Base-by-base conservation (phyloP, 2,113 vertebrate species). In the Castor canadensis region DNA sequence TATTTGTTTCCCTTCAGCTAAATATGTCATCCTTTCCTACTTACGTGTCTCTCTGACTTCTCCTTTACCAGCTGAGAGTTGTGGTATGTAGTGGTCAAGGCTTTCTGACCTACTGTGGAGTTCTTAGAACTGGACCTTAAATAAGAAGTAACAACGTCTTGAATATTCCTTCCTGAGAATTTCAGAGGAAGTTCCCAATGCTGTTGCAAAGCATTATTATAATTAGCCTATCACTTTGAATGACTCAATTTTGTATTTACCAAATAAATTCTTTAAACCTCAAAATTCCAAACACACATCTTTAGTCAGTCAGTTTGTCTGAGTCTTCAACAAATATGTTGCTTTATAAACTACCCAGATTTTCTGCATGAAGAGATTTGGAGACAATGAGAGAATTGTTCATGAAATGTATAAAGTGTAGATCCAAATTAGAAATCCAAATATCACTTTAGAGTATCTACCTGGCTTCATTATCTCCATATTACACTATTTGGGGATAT, bases 1-100 rank as follows among this genome's bases (percentile, higher is more conserved):
- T 1, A 60, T 93, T 96, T 95, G n/a, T n/a, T n/a, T n/a, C n/a
- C 79, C 91, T 91, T 89, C 87, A 47, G 66, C 93, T 94, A 58
- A 54, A 9, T 45, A 83, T 91, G 43, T 49, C 56, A 52, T 71
- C 10, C 16, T 87, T 83, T 76, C 79, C 64, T 81, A 49, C 38
- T 66, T 77, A 47, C 22, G 45, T 47, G 43, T 40, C 60, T 80
- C 76, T 85, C 82, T 93, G 79, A 96, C 94, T 97, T 96, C 93
- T 95, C 83, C 77, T 95, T 96, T 91, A 76, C 85, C 64, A 96
- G 49, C 49, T 94, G 62, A 80, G 38, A 77, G 15, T n/a, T 81
- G 85, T 96, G 79, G 85, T 91, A 73, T 89, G 20, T 35, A 77
- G 64, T 52, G 35, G 56, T 66, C 75, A 69, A 56, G 38, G 0